Evolutionary conservation across 2,888 invertebrate genomes (phyloP).

Genomic region (Apocheima hispidaria): DNA sequence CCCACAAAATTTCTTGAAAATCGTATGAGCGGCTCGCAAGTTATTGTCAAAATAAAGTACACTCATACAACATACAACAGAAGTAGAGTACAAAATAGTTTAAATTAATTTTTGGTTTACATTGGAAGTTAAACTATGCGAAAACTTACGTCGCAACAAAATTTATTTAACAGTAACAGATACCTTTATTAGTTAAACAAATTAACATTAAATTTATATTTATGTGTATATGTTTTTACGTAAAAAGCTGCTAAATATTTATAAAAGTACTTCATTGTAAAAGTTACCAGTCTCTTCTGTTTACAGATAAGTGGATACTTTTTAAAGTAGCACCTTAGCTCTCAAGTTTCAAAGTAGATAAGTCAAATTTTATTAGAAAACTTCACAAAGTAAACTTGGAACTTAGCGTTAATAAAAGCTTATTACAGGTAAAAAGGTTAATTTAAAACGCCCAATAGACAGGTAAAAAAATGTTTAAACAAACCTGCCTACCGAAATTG

Average conservation of each 20-base stretch:
- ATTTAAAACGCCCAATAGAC: slow-evolving; percentile 39
- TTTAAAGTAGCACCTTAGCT: slow-evolving; percentile 25
- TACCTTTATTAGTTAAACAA: no score
- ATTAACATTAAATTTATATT: no score
- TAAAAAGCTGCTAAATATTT: neutral
- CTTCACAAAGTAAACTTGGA: slow-evolving; percentile 34
- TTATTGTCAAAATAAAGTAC: no score
- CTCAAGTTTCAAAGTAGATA: slow-evolving; percentile 36
- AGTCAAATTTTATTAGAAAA: slow-evolving; percentile 39
- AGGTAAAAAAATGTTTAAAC: slow-evolving; percentile 40
- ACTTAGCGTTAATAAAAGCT: slow-evolving; percentile 35
- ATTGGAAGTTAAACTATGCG: no score
- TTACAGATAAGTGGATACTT: slow-evolving; percentile 32
- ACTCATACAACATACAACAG: no score
- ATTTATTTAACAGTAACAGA: no score
- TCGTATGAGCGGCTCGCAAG: no score
- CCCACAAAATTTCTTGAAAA: no score
- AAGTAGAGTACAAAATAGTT: no score
- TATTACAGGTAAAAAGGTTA: slow-evolving; percentile 33
- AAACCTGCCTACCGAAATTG: slow-evolving; percentile 54
- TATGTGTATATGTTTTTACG: no score
- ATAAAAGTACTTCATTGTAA: slow-evolving; percentile 1
- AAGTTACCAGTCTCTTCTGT: slow-evolving; percentile 20
- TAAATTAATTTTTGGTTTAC: no score
- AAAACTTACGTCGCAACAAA: no score